Evolutionary conservation across 2,888 invertebrate genomes (phyloP), one percentile per base, ranked within the genome.

Genomic region (Diadegma fenestrale): DNA sequence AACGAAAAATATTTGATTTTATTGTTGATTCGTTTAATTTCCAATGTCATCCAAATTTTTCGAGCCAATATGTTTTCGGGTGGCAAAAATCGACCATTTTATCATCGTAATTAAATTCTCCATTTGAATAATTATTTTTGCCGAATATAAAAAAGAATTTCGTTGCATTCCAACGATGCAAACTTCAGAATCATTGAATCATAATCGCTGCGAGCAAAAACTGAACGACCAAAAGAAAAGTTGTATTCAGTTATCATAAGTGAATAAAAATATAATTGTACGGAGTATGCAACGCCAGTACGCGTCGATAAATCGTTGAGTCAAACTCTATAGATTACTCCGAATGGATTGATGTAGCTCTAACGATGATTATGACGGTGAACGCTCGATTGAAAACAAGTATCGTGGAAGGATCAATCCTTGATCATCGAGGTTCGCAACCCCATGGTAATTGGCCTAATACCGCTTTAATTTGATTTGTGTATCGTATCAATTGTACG

Each of bases 401-500:
- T 17, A 43, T 22, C 73, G 66, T 48, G 80, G 45, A 68, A 79
- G 79, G 45, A 76, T 85, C 63, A 51, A 85, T 61, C 45, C 69
- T 71, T 19, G 73, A 71, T 79, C 64, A 79, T 54, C 58, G 54
- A 22, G 63, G 66, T 54, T 54, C 41, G 77, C 22, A 51, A 77
- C 69, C 37, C 26, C 75, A 45, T 63, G 54, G 63, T 78, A 84
- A 86, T 84, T 76, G 33, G 71, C 26, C 68, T 69, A 84, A 86
- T 84, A 79, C 69, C 43, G 76, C 51, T 75, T 86, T 79, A 84
- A 86, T 80, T 45, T 69, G 72, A 79, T 78, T 73, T 63, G 71
- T 78, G 30, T 43, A 66, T 4, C 68, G 12, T 7, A 45, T 26
- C 37, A 61, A 68, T 77, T 66, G 73, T 81, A 58, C 51, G 77